Base-by-base conservation (phyloP, 2,113 vertebrate genomes). In the Anser brachyrhynchus region DNA sequence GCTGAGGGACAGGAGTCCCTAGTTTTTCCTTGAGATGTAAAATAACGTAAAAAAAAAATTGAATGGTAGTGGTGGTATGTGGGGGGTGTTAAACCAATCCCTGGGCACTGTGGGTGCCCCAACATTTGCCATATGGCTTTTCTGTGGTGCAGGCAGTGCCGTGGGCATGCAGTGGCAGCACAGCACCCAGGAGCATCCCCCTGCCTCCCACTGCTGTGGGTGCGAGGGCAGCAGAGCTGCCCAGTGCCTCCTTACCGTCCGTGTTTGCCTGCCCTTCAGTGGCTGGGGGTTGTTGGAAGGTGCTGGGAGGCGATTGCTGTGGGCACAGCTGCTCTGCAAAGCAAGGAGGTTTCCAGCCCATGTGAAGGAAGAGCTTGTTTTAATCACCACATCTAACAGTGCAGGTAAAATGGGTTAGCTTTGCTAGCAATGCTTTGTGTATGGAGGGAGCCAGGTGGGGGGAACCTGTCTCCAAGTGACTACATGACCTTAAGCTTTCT, bases 111-210 rank as follows among this genome's bases (percentile, higher is more conserved):
- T 14, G 23, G 22, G 33, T 66, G 59, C 17, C 6, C 3, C 54
- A 54, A 7, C 21, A 33, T 57, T 70, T 84, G 52, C 14, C 2
- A 1, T 29, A 7, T 0, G 1, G 11, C 20, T 16, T 73, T 9
- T 37, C 35, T 0, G 0, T 1, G 1, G 18, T 7, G n/a, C 67
- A 6, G 39, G 39, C 51, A 65, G 58, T 84, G 49, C 49, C 2
- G 0, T 15, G 19, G 81, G 41, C 46, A 29, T 16, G 7, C n/a
- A 37, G 39, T 20, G 12, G 37, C n/a, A 33, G 22, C 44, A 8
- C 26, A 19, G 28, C 13, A 17, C 37, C 28, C 19, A 4, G 5
- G 25, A 84, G 39, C 71, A 59, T 28, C 46, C 41, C n/a, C 67
- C 54, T 0, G 0, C 16, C n/a, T 46, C 39, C 25, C 29, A 35